A percentile compares a stretch with the other conserved stretches of the same genome.
These are phyloP conservation scores for Drosophila littoralis DNA, from an alignment of 1,140 invertebrate genomes.

Conservation along the genomic window DNA sequence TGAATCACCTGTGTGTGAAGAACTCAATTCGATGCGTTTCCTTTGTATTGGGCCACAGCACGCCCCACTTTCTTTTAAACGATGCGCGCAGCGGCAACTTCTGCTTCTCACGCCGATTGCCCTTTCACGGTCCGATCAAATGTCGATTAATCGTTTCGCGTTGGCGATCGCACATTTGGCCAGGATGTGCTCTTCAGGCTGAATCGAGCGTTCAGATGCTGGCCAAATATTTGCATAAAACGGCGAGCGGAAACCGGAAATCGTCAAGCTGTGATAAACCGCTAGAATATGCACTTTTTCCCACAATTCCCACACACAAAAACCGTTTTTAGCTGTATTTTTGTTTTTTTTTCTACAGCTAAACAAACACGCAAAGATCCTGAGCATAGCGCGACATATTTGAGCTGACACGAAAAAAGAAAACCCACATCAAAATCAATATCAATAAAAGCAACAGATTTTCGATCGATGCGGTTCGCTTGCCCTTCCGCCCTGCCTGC, in stretches of 20 bases:
- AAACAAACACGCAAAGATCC: slow-evolving; percentile 51
- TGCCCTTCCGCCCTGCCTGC: not conserved
- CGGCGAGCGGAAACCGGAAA: slow-evolving; percentile 62
- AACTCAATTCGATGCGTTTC: slow-evolving; percentile 23
- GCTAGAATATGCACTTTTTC: slow-evolving; percentile 31
- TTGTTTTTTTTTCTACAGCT: slow-evolving; percentile 43
- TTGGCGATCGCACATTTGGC: slow-evolving; percentile 4
- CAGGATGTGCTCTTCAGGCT: slow-evolving; percentile 28
- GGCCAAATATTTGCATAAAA: slow-evolving; percentile 73
- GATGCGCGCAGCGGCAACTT: slow-evolving; percentile 18
- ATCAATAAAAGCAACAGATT: slow-evolving; percentile 59
- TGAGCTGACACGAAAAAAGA: not conserved
- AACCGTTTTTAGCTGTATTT: slow-evolving; percentile 44
- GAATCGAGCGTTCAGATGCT: slow-evolving; percentile 6
- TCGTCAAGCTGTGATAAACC: slow-evolving; percentile 16
- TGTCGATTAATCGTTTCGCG: slow-evolving; percentile 60
- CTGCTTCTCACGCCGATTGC: slow-evolving; percentile 9
- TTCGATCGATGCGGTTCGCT: slow-evolving; percentile 31
- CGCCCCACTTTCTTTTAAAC: slow-evolving; percentile 40
- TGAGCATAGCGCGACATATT: slow-evolving; percentile 1
- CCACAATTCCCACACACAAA: slow-evolving; percentile 31
- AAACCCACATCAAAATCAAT: slow-evolving; percentile 58
- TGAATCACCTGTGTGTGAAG: slow-evolving; percentile 17
- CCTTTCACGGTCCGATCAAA: slow-evolving; percentile 63
- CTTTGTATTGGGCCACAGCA: slow-evolving; percentile 36